These are phyloP conservation scores for Pavo muticus DNA, from an alignment of 2,113 vertebrate genomes.

Conservation along the genomic window DNA sequence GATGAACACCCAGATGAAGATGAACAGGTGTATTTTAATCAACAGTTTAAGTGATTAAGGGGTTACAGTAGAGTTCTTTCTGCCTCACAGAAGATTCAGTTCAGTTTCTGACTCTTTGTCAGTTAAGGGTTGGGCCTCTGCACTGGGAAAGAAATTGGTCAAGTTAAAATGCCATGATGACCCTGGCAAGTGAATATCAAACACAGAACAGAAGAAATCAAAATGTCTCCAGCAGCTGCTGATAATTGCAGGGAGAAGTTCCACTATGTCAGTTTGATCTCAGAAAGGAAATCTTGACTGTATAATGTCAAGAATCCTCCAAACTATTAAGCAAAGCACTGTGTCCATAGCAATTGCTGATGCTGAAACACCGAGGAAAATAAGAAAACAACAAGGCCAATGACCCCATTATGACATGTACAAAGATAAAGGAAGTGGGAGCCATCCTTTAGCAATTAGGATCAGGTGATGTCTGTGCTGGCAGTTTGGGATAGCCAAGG, in stretches of 20 bases:
- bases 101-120: neutral
- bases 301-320: neutral
- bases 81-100: neutral
- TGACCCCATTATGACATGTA: accelerated
- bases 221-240: neutral
- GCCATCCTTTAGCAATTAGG: neutral
- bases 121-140: neutral
- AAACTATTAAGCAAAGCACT: neutral
- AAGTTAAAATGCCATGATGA: neutral
- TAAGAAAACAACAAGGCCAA: accelerated
- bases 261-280: neutral
- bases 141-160: neutral
- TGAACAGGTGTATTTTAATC: neutral
- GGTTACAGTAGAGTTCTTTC: neutral
- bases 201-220: neutral
- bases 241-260: neutral
- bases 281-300: neutral
- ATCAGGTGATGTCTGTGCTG: neutral
- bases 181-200: neutral
- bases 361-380: neutral
- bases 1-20: neutral
- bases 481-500: neutral
- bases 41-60: neutral
- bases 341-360: neutral
- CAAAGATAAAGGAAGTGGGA: neutral